Evolutionary conservation across 1,140 invertebrate genomes (phyloP).

Genomic region (Lethrus apterus): DNA sequence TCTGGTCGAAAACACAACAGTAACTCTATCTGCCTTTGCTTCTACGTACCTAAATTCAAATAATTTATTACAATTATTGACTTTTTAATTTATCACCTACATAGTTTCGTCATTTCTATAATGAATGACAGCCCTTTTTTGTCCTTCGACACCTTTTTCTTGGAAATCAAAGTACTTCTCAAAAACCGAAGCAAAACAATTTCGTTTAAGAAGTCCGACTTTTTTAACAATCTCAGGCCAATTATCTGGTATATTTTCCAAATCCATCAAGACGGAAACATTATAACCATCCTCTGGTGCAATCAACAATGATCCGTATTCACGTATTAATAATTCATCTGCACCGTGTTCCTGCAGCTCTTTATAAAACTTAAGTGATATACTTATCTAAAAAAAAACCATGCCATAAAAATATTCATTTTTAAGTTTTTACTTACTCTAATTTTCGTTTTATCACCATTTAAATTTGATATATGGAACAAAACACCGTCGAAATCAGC

Average conservation of each 20-base stretch:
- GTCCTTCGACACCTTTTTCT: conserved; percentile 81
- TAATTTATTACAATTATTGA: too few relatives aligned
- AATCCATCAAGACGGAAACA: conserved; percentile 87
- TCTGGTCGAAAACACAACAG: conserved; percentile 97
- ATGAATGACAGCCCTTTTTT: conserved; percentile 94
- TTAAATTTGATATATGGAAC: conserved; percentile 96
- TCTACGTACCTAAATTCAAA: conserved; percentile 82
- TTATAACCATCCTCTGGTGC: conserved; percentile 89
- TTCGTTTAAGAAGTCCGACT: conserved; percentile 91
- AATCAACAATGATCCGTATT: conserved; percentile 78
- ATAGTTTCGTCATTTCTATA: conserved; percentile 98
- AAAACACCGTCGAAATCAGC: conserved; percentile 98
- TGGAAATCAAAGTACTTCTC: conserved; percentile 99
- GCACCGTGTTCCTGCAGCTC: conserved; percentile 97
- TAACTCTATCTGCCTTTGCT: conserved; percentile 95
- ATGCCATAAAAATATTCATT: conserved; percentile 6
- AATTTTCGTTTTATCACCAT: conserved; percentile 94
- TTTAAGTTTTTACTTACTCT: conserved; percentile 59
- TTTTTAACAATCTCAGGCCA: conserved; percentile 86
- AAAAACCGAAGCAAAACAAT: conserved; percentile 99
- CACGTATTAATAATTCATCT: conserved; percentile 88
- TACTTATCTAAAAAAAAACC: conserved; percentile 76
- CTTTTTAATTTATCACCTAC: conserved; percentile 61
- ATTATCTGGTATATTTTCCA: conserved; percentile 86
- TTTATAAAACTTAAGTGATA: conserved; percentile 97